Conservation (phyloP, 1,140 invertebrate genomes). For the Drosophila tropicalis region DNA sequence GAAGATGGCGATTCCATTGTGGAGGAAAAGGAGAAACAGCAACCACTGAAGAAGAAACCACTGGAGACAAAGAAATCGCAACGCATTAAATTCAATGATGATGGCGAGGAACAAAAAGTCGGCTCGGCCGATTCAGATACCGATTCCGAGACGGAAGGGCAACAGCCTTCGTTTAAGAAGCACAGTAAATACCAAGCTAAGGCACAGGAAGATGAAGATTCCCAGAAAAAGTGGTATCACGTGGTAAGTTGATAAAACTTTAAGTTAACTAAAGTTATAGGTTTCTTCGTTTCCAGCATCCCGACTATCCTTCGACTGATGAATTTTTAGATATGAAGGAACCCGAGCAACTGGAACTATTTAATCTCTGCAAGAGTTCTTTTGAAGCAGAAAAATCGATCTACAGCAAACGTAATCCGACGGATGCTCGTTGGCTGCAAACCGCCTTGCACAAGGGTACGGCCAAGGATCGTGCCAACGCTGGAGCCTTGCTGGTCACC, state of each 20-base stretch:
- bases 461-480: constrained; percentile 90
- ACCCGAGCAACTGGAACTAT: constrained; percentile 72
- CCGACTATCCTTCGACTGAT: constrained; percentile 68
- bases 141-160: constrained; percentile 44
- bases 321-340: constrained; percentile 81
- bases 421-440: constrained; percentile 86
- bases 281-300: constrained; percentile 39
- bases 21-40: constrained; percentile 1
- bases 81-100: constrained; percentile 69
- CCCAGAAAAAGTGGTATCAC: constrained; percentile 78
- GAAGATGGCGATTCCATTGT: constrained; percentile 21
- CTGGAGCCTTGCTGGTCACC: constrained; percentile 89
- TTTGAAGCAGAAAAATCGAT: constrained; percentile 66
- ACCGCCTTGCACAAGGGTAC: constrained; percentile 90
- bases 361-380: constrained; percentile 69
- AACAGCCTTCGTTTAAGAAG: constrained; percentile 8
- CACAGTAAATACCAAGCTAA: constrained; percentile 54
- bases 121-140: constrained; percentile 31
- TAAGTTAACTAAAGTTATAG: not conserved
- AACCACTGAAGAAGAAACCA: constrained; percentile 19
- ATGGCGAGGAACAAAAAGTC: constrained; percentile 38
- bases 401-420: constrained; percentile 73
- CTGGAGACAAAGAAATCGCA: constrained; percentile 53
- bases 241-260: constrained; percentile 45
- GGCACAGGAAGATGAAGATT: constrained; percentile 50